Conservation (phyloP, 2,888 invertebrate genomes). For the Leptura quadrifasciata region DNA sequence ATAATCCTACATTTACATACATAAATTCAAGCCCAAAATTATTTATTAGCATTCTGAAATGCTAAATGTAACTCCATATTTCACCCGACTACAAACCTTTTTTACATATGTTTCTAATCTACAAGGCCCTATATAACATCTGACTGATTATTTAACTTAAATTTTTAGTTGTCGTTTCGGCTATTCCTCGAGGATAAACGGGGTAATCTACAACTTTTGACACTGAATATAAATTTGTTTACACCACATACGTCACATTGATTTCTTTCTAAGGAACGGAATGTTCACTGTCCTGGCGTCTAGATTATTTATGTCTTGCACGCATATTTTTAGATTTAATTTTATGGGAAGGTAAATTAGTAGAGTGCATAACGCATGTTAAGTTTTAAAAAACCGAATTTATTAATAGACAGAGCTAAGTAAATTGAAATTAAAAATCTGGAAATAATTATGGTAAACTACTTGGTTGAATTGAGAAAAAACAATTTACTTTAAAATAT, state of each 20-base stretch:
- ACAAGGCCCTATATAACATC: slow-evolving; percentile 36
- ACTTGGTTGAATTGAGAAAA: too few relatives aligned
- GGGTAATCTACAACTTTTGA: slow-evolving; percentile 48
- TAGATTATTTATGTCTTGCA: slow-evolving; percentile 12
- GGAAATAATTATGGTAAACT: too few relatives aligned
- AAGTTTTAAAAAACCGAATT: too few relatives aligned
- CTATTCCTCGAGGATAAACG: slow-evolving; percentile 40
- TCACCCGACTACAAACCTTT: slow-evolving; percentile 46
- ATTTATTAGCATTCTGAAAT: slow-evolving; percentile 51
- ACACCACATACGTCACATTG: slow-evolving; percentile 29
- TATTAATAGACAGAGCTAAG: too few relatives aligned
- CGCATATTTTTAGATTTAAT: slow-evolving; percentile 23
- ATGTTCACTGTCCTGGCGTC: background rate
- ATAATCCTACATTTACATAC: slow-evolving; percentile 43
- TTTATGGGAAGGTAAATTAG: slow-evolving; percentile 18
- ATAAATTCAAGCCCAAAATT: slow-evolving; percentile 40
- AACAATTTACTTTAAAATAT: too few relatives aligned
- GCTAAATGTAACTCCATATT: slow-evolving; percentile 50
- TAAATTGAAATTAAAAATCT: too few relatives aligned
- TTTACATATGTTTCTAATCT: slow-evolving; percentile 55
- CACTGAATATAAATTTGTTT: slow-evolving; percentile 51
- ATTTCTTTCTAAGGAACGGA: slow-evolving; percentile 25
- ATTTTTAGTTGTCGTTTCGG: slow-evolving; percentile 46
- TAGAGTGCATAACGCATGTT: background rate
- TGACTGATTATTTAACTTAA: slow-evolving; percentile 45